Evolutionary conservation across 2,797 vertebrate species (phyloP).

Genomic region (Peromyscus aztecus): DNA sequence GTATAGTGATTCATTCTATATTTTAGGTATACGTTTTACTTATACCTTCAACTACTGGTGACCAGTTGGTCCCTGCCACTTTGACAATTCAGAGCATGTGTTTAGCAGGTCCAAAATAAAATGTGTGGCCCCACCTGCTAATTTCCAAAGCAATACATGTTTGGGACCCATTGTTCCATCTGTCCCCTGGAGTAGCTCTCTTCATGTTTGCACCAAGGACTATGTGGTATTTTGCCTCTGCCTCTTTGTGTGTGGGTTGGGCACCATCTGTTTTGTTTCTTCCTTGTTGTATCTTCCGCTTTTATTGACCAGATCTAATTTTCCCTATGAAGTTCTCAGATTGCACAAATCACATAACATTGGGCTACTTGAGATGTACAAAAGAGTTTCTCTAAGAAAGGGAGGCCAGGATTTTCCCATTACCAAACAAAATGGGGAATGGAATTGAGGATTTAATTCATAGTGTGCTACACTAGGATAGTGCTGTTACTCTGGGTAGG

Average conservation of each 20-base stretch:
- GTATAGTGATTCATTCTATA: background rate
- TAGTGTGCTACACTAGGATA: background rate
- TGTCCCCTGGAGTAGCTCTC: background rate
- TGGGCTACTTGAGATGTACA: background rate
- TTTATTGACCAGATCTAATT: background rate
- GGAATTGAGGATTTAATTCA: background rate
- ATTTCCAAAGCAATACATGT: background rate
- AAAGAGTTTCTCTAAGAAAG: slow-evolving; percentile 1
- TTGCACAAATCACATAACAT: background rate
- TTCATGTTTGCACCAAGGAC: background rate
- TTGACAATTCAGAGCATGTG: background rate
- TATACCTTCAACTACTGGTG: background rate
- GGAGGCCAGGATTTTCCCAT: background rate
- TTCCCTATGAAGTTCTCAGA: slow-evolving; percentile 5
- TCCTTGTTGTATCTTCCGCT: background rate
- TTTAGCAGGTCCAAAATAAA: background rate
- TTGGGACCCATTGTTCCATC: background rate
- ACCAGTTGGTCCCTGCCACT: background rate
- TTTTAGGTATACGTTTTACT: slow-evolving; percentile 14
- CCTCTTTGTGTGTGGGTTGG: background rate
- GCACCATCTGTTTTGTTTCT: background rate
- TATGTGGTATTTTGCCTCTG: slow-evolving; percentile 1
- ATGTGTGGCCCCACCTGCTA: background rate
- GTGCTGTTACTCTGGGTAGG: background rate
- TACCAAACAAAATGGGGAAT: background rate